Evolutionary conservation across 2,888 invertebrate species (phyloP).

Genomic region (Colletes collaris): DNA sequence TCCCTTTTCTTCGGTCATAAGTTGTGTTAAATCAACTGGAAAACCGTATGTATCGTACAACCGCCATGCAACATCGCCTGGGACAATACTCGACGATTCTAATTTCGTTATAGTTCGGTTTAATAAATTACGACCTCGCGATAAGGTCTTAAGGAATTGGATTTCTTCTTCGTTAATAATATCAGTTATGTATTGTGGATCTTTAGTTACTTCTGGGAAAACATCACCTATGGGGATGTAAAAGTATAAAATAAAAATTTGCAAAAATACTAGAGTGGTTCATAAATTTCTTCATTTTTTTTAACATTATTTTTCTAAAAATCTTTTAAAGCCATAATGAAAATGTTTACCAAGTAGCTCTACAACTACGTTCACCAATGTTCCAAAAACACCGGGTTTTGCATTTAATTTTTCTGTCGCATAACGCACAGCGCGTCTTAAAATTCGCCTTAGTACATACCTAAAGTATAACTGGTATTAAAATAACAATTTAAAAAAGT

Average conservation of each 20-base stretch:
- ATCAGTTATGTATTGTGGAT: conserved; percentile 95
- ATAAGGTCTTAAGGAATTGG: conserved; percentile 98
- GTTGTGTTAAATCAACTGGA: conserved; percentile 97
- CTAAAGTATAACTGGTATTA: conserved; percentile 76
- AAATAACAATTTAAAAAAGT: not conserved
- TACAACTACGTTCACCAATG: conserved; percentile 95
- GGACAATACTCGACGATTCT: conserved; percentile 88
- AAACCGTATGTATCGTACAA: conserved; percentile 99
- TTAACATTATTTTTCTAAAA: not conserved
- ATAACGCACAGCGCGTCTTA: conserved; percentile 97
- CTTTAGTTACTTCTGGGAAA: conserved; percentile 92
- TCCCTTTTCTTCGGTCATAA: conserved; percentile 99
- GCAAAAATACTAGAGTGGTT: not conserved
- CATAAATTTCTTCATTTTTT: too few relatives aligned
- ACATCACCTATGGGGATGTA: conserved; percentile 85
- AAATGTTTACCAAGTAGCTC: conserved; percentile 87
- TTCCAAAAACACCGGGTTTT: conserved; percentile 96
- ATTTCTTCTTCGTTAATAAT: conserved; percentile 98
- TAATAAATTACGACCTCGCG: conserved; percentile 94
- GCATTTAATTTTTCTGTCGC: conserved; percentile 98
- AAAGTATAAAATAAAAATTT: conserved; percentile 3
- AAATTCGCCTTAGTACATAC: conserved; percentile 97
- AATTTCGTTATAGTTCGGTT: conserved; percentile 95
- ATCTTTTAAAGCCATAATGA: too few relatives aligned
- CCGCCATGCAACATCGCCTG: conserved; percentile 99